Conservation (phyloP, 2,113 vertebrate species). For the Pedetes capensis region DNA sequence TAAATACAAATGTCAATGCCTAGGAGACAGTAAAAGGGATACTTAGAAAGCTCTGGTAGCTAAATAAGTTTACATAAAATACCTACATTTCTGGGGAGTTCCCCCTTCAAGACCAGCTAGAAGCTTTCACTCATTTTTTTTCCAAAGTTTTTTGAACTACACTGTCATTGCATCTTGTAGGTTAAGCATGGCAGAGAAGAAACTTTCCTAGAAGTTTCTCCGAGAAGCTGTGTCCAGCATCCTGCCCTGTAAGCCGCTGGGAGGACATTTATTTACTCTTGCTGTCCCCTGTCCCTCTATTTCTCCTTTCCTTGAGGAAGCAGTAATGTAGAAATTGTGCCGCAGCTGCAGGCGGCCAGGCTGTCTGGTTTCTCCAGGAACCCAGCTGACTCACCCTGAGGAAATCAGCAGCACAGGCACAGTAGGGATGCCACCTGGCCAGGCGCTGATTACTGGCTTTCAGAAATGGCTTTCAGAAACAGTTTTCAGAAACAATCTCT, state of each 20-base stretch:
- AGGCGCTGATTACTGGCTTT: background rate
- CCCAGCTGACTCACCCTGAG: no score
- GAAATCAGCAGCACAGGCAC: background rate
- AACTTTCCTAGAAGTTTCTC: background rate
- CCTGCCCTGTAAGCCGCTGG: background rate
- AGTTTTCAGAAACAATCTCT: background rate
- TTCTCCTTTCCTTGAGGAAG: background rate
- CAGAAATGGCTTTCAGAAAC: background rate
- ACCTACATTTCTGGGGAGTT: background rate
- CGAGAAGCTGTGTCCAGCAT: background rate
- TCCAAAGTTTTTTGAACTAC: slow-evolving; percentile 16
- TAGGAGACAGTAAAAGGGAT: slow-evolving; percentile 56
- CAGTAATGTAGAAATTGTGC: background rate
- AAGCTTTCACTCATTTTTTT: background rate
- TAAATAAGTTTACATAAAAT: slow-evolving; percentile 74
- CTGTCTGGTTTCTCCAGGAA: background rate
- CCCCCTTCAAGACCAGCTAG: background rate
- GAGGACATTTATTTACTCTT: background rate
- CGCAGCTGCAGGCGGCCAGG: background rate
- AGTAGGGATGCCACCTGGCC: background rate
- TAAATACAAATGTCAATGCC: slow-evolving; percentile 60
- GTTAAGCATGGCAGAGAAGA: slow-evolving; percentile 28
- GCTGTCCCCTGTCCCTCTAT: background rate
- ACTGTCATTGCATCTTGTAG: slow-evolving; percentile 49
- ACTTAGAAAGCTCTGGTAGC: slow-evolving; percentile 64